Conservation (phyloP, 2,113 vertebrate genomes). For the Sakesphorus luctuosus region DNA sequence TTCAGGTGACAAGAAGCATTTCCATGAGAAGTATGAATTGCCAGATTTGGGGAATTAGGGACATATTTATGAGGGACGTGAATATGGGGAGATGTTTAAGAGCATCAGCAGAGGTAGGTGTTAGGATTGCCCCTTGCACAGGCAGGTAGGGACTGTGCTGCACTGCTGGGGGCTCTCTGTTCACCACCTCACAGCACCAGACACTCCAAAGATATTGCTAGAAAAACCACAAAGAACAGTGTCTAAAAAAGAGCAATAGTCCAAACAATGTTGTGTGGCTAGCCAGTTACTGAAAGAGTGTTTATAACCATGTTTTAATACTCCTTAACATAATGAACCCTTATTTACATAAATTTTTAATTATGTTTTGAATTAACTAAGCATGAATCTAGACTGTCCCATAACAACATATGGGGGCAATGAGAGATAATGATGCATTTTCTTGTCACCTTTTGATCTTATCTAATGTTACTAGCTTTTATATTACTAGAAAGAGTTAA, state of each 20-base stretch:
- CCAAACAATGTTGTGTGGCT: background rate
- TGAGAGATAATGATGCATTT: background rate
- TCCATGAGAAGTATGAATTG: background rate
- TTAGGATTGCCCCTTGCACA: background rate
- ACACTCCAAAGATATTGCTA: background rate
- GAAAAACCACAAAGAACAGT: background rate
- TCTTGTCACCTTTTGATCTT: background rate
- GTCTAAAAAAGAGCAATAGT: background rate
- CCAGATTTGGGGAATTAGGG: background rate
- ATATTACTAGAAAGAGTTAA: conserved; percentile 14
- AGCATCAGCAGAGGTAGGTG: background rate
- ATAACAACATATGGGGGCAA: background rate
- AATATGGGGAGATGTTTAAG: background rate
- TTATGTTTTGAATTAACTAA: background rate
- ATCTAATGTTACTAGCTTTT: background rate
- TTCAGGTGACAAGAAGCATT: background rate
- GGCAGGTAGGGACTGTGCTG: background rate
- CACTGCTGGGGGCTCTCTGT: background rate
- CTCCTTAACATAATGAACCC: background rate
- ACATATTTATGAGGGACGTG: background rate
- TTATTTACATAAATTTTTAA: background rate
- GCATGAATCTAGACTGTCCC: background rate
- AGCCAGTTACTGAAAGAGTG: background rate
- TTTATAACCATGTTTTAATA: background rate
- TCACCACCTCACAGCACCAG: background rate